Conservation (phyloP, 2,113 vertebrate genomes). For the Sialia sialis region DNA sequence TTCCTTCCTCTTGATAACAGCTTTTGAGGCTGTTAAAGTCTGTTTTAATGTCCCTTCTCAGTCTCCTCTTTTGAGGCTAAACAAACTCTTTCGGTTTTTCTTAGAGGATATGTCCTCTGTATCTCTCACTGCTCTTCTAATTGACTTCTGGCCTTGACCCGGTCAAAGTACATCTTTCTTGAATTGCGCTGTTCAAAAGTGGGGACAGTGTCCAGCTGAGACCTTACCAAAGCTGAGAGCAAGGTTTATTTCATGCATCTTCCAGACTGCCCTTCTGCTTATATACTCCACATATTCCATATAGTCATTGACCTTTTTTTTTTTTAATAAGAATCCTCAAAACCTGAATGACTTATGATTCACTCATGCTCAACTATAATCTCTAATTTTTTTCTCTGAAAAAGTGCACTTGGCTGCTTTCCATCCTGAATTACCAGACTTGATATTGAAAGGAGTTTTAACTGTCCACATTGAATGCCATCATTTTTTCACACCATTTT, state of each 20-base stretch:
- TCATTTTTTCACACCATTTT: neutral
- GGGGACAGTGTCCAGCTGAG: neutral
- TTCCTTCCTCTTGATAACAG: slow-evolving; percentile 41
- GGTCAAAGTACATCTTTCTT: neutral
- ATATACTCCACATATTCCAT: neutral
- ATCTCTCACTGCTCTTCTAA: slow-evolving; percentile 14
- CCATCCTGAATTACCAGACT: neutral
- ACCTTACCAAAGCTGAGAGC: neutral
- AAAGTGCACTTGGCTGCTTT: neutral
- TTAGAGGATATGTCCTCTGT: neutral
- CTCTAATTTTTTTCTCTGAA: neutral
- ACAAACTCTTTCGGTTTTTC: slow-evolving; percentile 7
- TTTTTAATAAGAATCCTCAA: neutral
- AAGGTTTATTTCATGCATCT: neutral
- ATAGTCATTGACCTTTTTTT: neutral
- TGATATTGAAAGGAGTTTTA: neutral
- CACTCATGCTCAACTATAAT: neutral
- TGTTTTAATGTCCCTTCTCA: neutral
- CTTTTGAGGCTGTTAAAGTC: slow-evolving; percentile 1
- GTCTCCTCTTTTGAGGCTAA: neutral
- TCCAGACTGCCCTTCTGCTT: neutral
- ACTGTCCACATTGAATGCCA: neutral
- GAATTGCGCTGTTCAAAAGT: neutral
- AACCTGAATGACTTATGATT: neutral
- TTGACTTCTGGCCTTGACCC: neutral